phyloP scores from a whole-genome alignment of 2,888 invertebrate genomes.

The Mellilla xanthometata region DNA sequence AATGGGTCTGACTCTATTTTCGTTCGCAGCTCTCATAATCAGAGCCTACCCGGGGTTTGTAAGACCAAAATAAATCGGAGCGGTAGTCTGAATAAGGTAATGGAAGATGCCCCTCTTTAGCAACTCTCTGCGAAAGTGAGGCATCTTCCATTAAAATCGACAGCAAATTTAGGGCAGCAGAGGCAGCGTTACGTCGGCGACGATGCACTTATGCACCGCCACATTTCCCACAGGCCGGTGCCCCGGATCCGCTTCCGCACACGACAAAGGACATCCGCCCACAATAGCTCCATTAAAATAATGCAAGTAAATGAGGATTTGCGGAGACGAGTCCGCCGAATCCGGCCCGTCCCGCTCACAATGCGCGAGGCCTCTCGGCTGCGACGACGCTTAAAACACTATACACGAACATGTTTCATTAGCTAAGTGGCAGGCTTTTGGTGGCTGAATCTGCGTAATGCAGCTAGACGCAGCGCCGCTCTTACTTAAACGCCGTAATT shows the following conservation, averaged over 20 bases:
- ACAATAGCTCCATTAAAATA: conserved; percentile 83
- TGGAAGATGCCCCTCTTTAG: too few species aligned
- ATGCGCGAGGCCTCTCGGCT: conserved; percentile 56
- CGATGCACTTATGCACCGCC: conserved; percentile 73
- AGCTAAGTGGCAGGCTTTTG: conserved; percentile 83
- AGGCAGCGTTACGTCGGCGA: conserved; percentile 29
- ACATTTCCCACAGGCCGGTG: conserved; percentile 68
- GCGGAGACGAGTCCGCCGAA: conserved; percentile 74
- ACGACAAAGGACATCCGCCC: conserved; percentile 78
- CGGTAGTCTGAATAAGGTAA: too few species aligned
- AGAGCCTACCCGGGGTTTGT: too few species aligned
- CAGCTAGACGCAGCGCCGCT: conserved; percentile 77
- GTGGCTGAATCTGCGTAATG: conserved; percentile 81
- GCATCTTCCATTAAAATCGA: too few species aligned
- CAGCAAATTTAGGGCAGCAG: conserved; percentile 62
- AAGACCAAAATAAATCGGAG: too few species aligned
- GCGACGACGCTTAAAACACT: conserved; percentile 73
- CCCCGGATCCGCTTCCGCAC: conserved; percentile 64
- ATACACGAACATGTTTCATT: conserved; percentile 83
- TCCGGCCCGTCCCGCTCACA: conserved; percentile 63
- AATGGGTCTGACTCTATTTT: conserved; percentile 67
- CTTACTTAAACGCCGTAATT: conserved; percentile 81
- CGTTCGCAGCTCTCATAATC: conserved; percentile 29
- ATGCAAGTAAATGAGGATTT: conserved; percentile 83
- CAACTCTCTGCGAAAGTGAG: too few species aligned